Evolutionary conservation across 2,888 invertebrate genomes (phyloP), one percentile per base, ranked within the genome.

Genomic region (Dyspetes luteomarginatus): DNA sequence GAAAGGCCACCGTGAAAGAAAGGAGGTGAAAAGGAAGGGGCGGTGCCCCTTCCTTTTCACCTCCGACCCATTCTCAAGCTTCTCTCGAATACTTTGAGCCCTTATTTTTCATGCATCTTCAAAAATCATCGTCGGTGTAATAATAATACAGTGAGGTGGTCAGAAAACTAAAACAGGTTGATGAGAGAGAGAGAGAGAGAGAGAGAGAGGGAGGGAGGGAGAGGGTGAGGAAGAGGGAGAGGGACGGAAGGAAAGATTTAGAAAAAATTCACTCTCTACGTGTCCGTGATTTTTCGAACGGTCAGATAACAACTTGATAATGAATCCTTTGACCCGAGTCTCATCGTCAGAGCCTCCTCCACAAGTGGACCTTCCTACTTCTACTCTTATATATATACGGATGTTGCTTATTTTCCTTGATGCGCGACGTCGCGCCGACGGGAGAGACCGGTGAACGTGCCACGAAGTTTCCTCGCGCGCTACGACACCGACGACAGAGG

Each of bases 251-350:
- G 50, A 60, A 55, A 22, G 50, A 60, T 45, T 43, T 22, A 68
- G 62, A 65, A 78, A 50, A 48, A 17, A 17, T 48, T 48, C 19
- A 56, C 43, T 15, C 45, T 52, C 75, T n/a, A 30, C 78, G 64
- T 85, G 86, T 83, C 83, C 84, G 83, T 73, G 84, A 85, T 85
- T 89, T 88, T 89, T 86, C 87, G 84, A 85, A 82, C 80, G 68
- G 30, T 62, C 69, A 88, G 89, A 88, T 89, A 88, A 89, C 88
- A 88, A 85, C 81, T 86, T 87, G 89, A 89, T 89, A 89, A 89
- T 87, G 88, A 88, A 80, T 82, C 85, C 85, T 76, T 83, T 87
- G 88, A 89, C 84, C 86, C 83, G 82, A 82, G 85, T 84, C 84
- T n/a, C n/a, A n/a, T n/a, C n/a, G 77, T 78, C 41, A 78, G 62